Evolutionary conservation across 2,888 invertebrate genomes (phyloP), one percentile per base, ranked within the genome.

Genomic region (Neria commutata): DNA sequence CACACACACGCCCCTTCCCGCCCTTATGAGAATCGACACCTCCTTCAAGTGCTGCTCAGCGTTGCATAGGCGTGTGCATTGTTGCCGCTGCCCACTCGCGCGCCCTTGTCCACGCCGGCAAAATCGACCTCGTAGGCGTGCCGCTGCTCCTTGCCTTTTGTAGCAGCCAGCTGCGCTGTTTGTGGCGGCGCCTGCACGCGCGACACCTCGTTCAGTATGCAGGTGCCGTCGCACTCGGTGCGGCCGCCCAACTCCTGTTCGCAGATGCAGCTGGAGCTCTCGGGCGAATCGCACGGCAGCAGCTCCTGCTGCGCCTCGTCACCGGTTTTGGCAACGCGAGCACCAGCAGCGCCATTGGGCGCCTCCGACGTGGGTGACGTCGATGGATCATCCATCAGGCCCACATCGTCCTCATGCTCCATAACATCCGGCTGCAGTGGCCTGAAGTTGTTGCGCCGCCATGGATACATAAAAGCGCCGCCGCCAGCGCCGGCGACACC

Each of bases 391-490:
- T 71, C 69, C 10, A 74, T 56, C 1, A 66, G 68, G 55, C 71
- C 55, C 34, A 74, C 71, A 54, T 69, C 66, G 46, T 74, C 77
- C 46, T 74, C 77, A 19, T 72, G 71, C 56, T 79, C 80, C 24
- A 75, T 71, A 16, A 77, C 72, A 62, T 79, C 70, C 2, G 76
- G 72, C 62, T 80, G 76, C 61, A 77, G 56, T 1, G 79, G 78
- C 24, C 71, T 75, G 50, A 79, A 79, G 60, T 77, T 75, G 60
- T 77, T 78, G 1, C 69, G 73, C 21, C 75, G 67, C 77, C 77
- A 79, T 8, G 71, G 74, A n/a, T 68, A 65, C 54, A 74, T 60
- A 21, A 48, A 37, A 34, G 26, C 8, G 14, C 19, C 17, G 56
- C 50, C 19, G 54, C n/a, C 3, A 16, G 11, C 16, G 16, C 42